Evolutionary conservation across 1,140 invertebrate species (phyloP).

Genomic region (Heliconius himera): DNA sequence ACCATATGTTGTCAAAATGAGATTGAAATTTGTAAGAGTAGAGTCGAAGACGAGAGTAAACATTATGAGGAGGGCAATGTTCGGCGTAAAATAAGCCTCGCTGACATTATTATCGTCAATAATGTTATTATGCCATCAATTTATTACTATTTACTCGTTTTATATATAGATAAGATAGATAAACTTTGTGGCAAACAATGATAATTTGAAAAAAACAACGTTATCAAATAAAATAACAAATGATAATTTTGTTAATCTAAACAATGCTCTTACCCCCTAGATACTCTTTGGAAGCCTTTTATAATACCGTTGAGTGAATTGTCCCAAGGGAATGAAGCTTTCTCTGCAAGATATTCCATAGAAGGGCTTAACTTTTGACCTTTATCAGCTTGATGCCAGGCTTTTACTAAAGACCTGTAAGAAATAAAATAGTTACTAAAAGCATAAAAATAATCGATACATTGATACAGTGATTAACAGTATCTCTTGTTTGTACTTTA

Average conservation of each 20-base stretch:
- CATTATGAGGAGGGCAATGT: no score
- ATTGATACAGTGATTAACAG: no score
- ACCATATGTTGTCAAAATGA: no score
- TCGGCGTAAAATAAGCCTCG: no score
- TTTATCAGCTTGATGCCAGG: constrained; percentile 83
- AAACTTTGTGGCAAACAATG: not conserved
- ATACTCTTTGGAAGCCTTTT: constrained; percentile 85
- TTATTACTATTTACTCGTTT: not conserved
- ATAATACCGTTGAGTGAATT: constrained; percentile 85
- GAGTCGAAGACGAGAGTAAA: no score
- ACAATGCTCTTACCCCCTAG: constrained; percentile 84
- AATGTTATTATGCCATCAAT: not conserved
- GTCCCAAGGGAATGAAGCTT: constrained; percentile 81
- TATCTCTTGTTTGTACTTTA: no score
- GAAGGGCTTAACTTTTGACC: constrained; percentile 83
- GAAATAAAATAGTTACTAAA: not conserved
- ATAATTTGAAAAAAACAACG: not conserved
- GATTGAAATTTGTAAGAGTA: no score
- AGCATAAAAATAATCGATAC: no score
- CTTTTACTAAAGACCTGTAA: constrained; percentile 84
- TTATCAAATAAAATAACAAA: not conserved
- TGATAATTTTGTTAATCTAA: not conserved
- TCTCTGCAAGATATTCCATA: constrained; percentile 84
- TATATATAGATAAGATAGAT: not conserved
- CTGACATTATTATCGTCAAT: no score